Percentiles rank a stretch among this genome's conserved stretches.
phyloP scores from a whole-genome alignment of 2,113 vertebrate species.

The Zapus hudsonius region DNA sequence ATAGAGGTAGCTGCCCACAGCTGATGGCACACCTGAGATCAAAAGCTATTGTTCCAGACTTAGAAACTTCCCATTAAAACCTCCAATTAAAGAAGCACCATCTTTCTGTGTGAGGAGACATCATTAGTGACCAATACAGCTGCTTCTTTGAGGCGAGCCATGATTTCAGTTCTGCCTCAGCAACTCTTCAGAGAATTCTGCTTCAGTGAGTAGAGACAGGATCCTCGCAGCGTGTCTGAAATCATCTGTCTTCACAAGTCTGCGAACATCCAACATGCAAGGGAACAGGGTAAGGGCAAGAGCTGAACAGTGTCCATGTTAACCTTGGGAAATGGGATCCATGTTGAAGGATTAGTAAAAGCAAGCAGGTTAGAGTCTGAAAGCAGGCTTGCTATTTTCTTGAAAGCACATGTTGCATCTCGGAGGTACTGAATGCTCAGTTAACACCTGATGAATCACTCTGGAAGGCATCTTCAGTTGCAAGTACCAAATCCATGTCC shows the following conservation, averaged over 20 bases:
- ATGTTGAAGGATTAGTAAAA: constrained; percentile 29
- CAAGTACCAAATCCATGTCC: too few relatives aligned
- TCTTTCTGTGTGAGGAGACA: constrained; percentile 57
- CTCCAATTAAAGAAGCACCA: constrained; percentile 50
- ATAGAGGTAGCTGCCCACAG: constrained; percentile 51
- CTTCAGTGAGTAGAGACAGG: constrained; percentile 74
- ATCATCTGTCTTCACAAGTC: constrained; percentile 65
- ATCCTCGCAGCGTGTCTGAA: constrained; percentile 70
- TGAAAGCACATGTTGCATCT: not conserved
- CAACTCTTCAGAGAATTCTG: constrained; percentile 75
- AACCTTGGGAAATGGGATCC: not conserved
- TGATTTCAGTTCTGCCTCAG: constrained; percentile 83
- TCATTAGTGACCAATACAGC: constrained; percentile 61
- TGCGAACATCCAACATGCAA: not conserved
- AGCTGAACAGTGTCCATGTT: constrained; percentile 19
- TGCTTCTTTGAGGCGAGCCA: constrained; percentile 52
- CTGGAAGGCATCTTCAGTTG: too few relatives aligned
- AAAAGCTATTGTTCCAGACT: constrained; percentile 66
- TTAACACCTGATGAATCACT: not conserved
- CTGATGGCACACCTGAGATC: constrained; percentile 53
- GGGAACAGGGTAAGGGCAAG: not conserved
- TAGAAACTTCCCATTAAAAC: constrained; percentile 65
- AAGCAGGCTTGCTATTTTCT: constrained; percentile 37
- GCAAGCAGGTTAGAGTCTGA: constrained; percentile 35
- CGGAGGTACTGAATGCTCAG: constrained; percentile 28